These are phyloP conservation scores for Nansenia antarctica DNA, from an alignment of 2,113 vertebrate genomes.

Conservation along the genomic window DNA sequence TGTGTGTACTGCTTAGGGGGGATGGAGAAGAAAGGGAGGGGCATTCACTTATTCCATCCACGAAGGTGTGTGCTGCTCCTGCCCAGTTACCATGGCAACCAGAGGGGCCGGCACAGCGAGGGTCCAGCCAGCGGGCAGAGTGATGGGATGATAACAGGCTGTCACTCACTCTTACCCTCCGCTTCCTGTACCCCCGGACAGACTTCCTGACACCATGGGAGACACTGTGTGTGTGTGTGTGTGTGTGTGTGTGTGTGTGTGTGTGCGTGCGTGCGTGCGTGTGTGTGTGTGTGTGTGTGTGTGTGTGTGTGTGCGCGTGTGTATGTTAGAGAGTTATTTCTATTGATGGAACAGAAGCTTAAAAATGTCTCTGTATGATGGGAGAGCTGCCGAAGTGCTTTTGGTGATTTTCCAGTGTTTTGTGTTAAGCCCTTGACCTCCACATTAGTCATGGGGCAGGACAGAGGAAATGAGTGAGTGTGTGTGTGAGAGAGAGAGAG, in stretches of 20 bases:
- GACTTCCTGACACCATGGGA: too few species aligned
- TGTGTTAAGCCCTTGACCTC: not conserved
- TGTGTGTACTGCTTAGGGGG: not conserved
- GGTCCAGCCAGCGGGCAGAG: not conserved
- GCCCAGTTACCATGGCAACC: conserved; percentile 57
- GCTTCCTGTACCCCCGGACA: not conserved
- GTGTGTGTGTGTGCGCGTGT: too few species aligned
- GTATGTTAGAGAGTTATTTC: too few species aligned
- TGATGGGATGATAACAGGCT: conserved; percentile 19
- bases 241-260: too few species aligned
- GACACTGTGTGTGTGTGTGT: too few species aligned
- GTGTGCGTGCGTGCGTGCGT: too few species aligned
- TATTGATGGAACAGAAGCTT: too few species aligned
- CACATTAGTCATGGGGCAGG: not conserved
- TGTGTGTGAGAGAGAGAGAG: not conserved
- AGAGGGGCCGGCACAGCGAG: conserved; percentile 25
- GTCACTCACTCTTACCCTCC: conserved; percentile 10
- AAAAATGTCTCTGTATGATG: too few species aligned
- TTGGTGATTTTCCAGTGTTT: not conserved
- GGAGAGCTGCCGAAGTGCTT: too few species aligned
- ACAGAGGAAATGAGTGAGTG: not conserved
- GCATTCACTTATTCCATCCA: conserved; percentile 41
- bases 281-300: too few species aligned
- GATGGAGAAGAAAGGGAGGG: not conserved
- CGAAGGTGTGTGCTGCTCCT: conserved; percentile 24